phyloP scores from a whole-genome alignment of 2,888 invertebrate genomes.

The Drosophila ochracea region DNA sequence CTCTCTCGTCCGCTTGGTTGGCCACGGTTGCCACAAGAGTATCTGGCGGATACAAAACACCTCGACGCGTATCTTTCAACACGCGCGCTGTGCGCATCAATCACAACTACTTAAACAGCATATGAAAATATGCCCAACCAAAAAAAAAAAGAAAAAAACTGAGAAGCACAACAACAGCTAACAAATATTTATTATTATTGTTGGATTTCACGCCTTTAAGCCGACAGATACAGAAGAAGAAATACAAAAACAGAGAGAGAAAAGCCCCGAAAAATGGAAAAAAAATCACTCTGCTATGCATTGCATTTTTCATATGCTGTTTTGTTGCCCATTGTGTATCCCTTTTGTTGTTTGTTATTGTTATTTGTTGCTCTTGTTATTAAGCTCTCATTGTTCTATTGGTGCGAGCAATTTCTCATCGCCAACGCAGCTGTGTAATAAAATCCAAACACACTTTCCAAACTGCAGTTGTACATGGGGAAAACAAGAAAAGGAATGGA shows the following conservation, averaged over 20 bases:
- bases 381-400: conserved; percentile 60
- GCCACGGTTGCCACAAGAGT: conserved; percentile 32
- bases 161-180: conserved; percentile 37
- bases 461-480: conserved; percentile 10
- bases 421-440: conserved; percentile 48
- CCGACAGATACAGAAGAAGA: conserved; percentile 68
- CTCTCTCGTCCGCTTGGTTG: not conserved
- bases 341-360: conserved; percentile 55
- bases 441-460: conserved; percentile 45
- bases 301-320: conserved; percentile 49
- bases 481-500: conserved; percentile 6
- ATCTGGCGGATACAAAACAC: conserved; percentile 72
- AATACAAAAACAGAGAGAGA: conserved; percentile 38
- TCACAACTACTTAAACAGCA: conserved; percentile 74
- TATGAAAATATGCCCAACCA: conserved; percentile 65
- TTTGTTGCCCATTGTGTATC: conserved; percentile 34
- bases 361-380: conserved; percentile 58
- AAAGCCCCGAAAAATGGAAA: conserved; percentile 58
- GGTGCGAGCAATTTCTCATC: conserved; percentile 58
- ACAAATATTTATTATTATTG: conserved; percentile 75
- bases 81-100: conserved; percentile 69
- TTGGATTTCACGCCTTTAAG: conserved; percentile 77
- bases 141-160: conserved; percentile 6
- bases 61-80: conserved; percentile 70
- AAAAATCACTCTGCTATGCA: conserved; percentile 51